Base-by-base conservation (phyloP, 92 coral and sea anemone genomes). In the Zoanthus sansibaricus region DNA sequence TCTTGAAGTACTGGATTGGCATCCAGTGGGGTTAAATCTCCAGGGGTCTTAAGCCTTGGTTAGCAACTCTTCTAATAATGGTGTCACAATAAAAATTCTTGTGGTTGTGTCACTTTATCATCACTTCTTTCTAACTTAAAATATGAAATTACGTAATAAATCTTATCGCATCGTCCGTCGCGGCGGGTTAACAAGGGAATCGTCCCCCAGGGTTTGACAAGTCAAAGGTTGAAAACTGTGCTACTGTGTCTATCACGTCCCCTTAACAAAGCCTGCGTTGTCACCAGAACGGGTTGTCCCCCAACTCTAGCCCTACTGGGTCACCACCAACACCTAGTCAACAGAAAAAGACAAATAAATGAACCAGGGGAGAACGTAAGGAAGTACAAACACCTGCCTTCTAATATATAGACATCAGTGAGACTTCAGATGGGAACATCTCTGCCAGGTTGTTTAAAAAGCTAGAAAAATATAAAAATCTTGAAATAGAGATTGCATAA, bases 361-460 rank as follows among this genome's bases (percentile, higher is more conserved):
- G 76, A 54, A 72, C 76, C n/a, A 72, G 76, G 76, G 76, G 37
- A 72, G 76, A 72, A 72, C 37, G 37, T 44, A 72, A 72, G 76
- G 76, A 72, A 33, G 76, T 72, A 11, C 14, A 25, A 25, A 25
- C 25, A 25, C 25, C 25, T 25, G 25, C 25, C 25, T 25, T 25
- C 25, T 25, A 25, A 25, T 0, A 25, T 25, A 25, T 25, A 25
- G 25, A 25, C 25, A 25, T 25, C 25, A 25, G 25, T 25, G 25
- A 25, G 25, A 25, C 25, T 25, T 25, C 25, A 25, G 25, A 25
- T 25, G 0, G 25, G 25, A 25, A 25, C 25, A 25, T 25, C 25
- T 25, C 25, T 25, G 25, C 25, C 25, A 25, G 25, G 25, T 25
- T 25, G 25, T 25, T 25, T 25, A 0, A 25, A 25, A 25, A 25